Percentiles rank a stretch among this genome's conserved stretches.
Evolutionary conservation across 2,113 vertebrate species (phyloP).

Genomic region (Sus scrofa): T2T-Sscrofa CM000824.6:139854501-139855000

Average conservation of each 20-base stretch:
- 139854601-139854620: not conserved
- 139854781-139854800: not conserved
- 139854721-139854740: too few relatives aligned
- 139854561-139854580: not conserved
- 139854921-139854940: too few relatives aligned
- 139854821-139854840: not conserved
- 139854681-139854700: not conserved
- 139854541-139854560: not conserved
- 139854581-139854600: not conserved
- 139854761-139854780: not conserved
- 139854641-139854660: not conserved
- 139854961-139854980: too few relatives aligned
- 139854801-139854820: not conserved
- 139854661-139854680: not conserved
- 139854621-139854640: not conserved
- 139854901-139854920: not conserved
- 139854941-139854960: too few relatives aligned
- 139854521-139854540: slow-evolving; percentile 12
- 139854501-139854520: not conserved
- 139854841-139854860: not conserved
- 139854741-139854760: not conserved
- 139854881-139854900: not conserved
- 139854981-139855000: too few relatives aligned
- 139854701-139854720: not conserved
- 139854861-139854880: not conserved